Evolutionary conservation across 1,140 invertebrate species (phyloP), one percentile per base, ranked within the genome.

Genomic region (Drosophila lowei): DNA sequence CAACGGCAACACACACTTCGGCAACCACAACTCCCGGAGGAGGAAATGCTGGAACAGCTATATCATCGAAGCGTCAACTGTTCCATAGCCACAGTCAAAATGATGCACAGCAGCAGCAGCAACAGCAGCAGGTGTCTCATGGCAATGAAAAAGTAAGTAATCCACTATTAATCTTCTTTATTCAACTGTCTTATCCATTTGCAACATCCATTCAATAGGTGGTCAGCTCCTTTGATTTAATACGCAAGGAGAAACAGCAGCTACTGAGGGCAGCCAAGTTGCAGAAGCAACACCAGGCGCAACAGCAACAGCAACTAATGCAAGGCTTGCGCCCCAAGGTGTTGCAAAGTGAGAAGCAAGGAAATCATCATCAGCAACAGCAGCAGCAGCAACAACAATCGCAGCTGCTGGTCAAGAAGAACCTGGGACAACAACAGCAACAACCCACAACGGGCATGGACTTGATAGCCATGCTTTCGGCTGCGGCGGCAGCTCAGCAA

Each of bases 151-250:
- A 88, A 75, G 83, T 89, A 49, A 83, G 65, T 50, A 25, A 25
- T 38, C 7, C 11, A 6, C 16, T 21, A 18, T 11, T 15, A 25
- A 13, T 8, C 1, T 6, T 8, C 11, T 3, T 1, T 18, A 48
- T 0, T 28, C 18, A 0, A 30, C 34, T 38, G 34, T 11, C 34
- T 38, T 13, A 38, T 2, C 34, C 9, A 38, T 38, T 38, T 11
- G 34, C 11, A 11, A 38, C 8, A 13, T 38, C 11, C 11, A 13
- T 38, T 13, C 4, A 3, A 13, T 38, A 90, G 89, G 80, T 88
- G 86, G 73, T 90, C 66, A 90, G 89, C 72, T 90, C 90, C 44
- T 90, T 90, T 60, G 89, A 90, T 81, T 88, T 90, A 46, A 90
- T 90, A 67, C 90, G 90, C 50, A 90, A 85, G 62, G 90, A 90